Percentiles rank a stretch among this genome's conserved stretches.
These are phyloP conservation scores for Ceratosolen fusciceps DNA, from an alignment of 1,140 invertebrate species.

Conservation along the genomic window DNA sequence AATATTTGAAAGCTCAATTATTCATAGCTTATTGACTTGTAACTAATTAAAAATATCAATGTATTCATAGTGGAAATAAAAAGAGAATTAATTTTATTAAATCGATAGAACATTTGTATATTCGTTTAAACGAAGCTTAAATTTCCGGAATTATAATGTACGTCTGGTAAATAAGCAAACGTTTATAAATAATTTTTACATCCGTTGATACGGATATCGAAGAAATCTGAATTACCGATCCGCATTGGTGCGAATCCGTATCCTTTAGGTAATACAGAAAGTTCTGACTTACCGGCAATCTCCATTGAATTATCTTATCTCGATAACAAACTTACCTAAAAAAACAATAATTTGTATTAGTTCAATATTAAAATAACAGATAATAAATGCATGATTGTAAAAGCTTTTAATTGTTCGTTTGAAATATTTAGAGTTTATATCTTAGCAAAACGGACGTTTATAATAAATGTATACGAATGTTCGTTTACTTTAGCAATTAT, in stretches of 20 bases:
- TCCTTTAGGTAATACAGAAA: background rate
- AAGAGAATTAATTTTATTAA: background rate
- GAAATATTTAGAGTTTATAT: no score
- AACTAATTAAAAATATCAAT: no score
- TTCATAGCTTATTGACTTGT: no score
- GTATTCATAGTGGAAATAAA: background rate
- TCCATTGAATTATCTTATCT: background rate
- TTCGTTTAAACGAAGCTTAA: no score
- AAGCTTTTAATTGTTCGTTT: no score
- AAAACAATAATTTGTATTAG: constrained; percentile 23
- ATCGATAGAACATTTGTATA: no score
- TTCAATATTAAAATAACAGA: no score
- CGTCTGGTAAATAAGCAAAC: background rate
- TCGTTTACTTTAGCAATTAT: no score
- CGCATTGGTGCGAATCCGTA: background rate
- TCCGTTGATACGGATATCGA: background rate
- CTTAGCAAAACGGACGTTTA: no score
- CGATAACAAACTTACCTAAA: constrained; percentile 35
- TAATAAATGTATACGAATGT: no score
- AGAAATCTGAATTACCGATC: constrained; percentile 8
- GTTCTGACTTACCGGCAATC: constrained; percentile 39
- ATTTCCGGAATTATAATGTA: background rate
- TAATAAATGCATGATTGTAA: no score
- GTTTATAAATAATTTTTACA: background rate
- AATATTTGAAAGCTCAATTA: no score